Evolutionary conservation across 2,888 invertebrate species (phyloP), one percentile per base, ranked within the genome.

Genomic region (Embidobia sp.): DNA sequence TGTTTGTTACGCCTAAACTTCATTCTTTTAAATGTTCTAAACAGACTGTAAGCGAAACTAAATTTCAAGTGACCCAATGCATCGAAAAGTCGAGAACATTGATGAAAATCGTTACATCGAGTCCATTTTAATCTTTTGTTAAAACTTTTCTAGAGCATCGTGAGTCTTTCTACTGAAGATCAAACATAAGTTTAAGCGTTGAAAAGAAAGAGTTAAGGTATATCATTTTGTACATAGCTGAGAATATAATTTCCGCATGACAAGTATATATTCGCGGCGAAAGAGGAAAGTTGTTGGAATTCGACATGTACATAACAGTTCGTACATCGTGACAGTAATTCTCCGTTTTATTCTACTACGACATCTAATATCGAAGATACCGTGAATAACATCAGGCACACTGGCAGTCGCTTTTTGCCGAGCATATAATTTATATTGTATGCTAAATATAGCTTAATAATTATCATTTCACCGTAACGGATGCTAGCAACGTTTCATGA

Each of bases 181-280:
- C n/a, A n/a, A n/a, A n/a, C n/a, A n/a, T n/a, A n/a, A 42, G 2
- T 19, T 5, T n/a, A 3, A 42, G 19, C 8, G n/a, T 42, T 1
- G 10, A 8, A 42, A 19, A 42, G 19, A 19, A 8, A 1, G 19
- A 42, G 16, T 10, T 5, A 51, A 26, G 26, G 26, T 7, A 13
- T 15, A 37, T 26, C 37, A 26, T 11, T 26, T 11, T 37, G n/a
- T 37, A 37, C 37, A n/a, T n/a, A 26, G 15, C 18, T 0, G 13
- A 16, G 22, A 44, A 46, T 33, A 46, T 59, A 59, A 59, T 59
- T 59, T 59, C 46, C 59, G 59, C 22, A 13, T 59, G 33, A 59
- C 59, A 59, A 59, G 44, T 33, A 46, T 35, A 22, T 33, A 22
- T 18, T 29, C 7, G 59, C 4, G 15, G 19, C 31, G 33, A 33